Evolutionary conservation across 1,140 invertebrate genomes (phyloP).

Genomic region (Oscheius sp.): DNA sequence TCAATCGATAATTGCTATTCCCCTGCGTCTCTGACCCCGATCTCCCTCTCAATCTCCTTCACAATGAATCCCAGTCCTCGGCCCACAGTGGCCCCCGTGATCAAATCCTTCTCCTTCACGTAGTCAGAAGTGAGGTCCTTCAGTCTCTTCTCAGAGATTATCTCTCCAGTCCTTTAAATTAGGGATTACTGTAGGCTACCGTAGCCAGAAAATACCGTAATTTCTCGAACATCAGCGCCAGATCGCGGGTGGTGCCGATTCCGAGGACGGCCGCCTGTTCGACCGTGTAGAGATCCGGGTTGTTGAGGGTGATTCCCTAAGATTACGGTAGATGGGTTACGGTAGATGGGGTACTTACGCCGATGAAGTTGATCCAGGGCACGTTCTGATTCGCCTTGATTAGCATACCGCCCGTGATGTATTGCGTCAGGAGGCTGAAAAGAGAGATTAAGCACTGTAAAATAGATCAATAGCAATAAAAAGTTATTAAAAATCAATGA

Average conservation of each 20-base stretch:
- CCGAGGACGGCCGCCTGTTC: slow-evolving; percentile 38
- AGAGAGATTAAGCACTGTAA: not conserved
- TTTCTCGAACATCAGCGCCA: slow-evolving; percentile 23
- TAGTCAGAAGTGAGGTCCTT: slow-evolving; percentile 10
- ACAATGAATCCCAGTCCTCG: slow-evolving; percentile 28
- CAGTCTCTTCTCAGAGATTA: not conserved
- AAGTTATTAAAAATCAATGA: too few relatives aligned
- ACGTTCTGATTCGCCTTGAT: not conserved
- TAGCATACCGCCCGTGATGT: slow-evolving; percentile 19
- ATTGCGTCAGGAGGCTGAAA: slow-evolving; percentile 8
- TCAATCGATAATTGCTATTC: not conserved
- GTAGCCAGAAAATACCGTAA: too few relatives aligned
- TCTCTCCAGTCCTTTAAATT: not conserved
- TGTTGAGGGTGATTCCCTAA: slow-evolving; percentile 40
- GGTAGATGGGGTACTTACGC: not conserved
- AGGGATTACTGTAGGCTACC: not conserved
- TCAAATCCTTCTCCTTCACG: not conserved
- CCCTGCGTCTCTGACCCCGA: too few relatives aligned
- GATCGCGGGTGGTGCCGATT: slow-evolving; percentile 30
- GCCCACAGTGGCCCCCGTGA: slow-evolving; percentile 23
- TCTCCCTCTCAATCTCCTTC: not conserved
- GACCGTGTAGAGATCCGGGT: slow-evolving; percentile 38
- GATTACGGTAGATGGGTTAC: too few relatives aligned
- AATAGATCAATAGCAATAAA: not conserved
- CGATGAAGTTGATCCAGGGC: slow-evolving; percentile 10